Evolutionary conservation across 2,888 invertebrate genomes (phyloP).

Genomic region (Lasioglossum lativentre): DNA sequence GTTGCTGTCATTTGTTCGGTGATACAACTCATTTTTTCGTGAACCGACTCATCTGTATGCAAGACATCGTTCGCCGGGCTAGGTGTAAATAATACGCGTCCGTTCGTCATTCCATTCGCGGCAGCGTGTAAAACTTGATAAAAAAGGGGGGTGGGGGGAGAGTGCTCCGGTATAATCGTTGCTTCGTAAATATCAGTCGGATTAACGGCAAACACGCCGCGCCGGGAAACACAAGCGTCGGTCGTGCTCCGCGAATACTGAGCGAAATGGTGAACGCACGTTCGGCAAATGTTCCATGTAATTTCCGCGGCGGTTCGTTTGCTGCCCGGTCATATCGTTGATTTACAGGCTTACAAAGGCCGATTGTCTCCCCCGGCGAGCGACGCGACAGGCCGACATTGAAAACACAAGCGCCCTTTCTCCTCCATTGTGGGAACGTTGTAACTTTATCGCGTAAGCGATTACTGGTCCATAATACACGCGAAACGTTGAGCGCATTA

Average conservation of each 20-base stretch:
- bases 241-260: neutral
- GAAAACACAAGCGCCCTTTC: neutral
- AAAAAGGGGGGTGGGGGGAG: neutral
- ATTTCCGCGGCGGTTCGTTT: conserved; percentile 28
- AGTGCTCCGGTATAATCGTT: neutral
- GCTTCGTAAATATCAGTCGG: conserved; percentile 24
- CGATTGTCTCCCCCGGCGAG: conserved; percentile 8
- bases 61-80: neutral
- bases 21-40: neutral
- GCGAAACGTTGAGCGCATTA: neutral
- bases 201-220: conserved; percentile 5
- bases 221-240: neutral
- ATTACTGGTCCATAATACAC: conserved; percentile 12
- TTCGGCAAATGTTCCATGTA: conserved; percentile 38
- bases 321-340: conserved; percentile 26
- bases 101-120: neutral
- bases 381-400: neutral
- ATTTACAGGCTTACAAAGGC: conserved; percentile 45
- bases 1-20: neutral
- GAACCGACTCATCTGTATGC: neutral
- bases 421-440: neutral
- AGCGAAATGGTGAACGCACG: neutral
- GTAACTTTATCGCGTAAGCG: conserved; percentile 33
- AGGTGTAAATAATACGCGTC: conserved; percentile 12
- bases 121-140: neutral